Base-by-base conservation (phyloP, 2,113 vertebrate genomes). In the Urocynchramus pylzowi region DNA sequence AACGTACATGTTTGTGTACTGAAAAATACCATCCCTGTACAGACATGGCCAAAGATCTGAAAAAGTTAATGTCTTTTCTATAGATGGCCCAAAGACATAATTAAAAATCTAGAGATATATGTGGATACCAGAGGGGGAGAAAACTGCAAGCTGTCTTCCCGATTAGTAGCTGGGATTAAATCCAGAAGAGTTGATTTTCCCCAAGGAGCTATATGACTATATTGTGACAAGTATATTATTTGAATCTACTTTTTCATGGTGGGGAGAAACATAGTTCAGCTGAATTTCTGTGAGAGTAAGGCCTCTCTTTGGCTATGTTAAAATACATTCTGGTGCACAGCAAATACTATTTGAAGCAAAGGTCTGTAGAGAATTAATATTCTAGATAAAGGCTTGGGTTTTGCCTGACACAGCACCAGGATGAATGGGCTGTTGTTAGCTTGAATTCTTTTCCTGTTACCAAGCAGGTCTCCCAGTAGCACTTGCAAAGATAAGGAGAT, bases 401-500 rank as follows among this genome's bases (percentile, higher is more conserved):
- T 88, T 92, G 13, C 75, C 56, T 69, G 47, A 84, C 5, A 12
- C 47, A 68, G 77, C 69, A 54, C 20, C 6, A 54, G 79, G 54
- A 93, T 90, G 76, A 96, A 94, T 64, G 69, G 84, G n/a, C 76
- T 77, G 61, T 84, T 97, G 88, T 96, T 94, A 92, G 53, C 77
- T 6, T 89, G 89, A 91, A 94, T 94, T 96, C 35, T 96, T 69
- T 84, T 53, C 65, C 83, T 63, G 89, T 95, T 95, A 91, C 87
- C 79, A 96, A 91, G 79, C 59, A 91, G 87, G 73, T 87, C 45
- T 96, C 50, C 54, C 79, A 94, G 84, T 49, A 87, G 88, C 75
- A 74, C 64, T 93, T 91, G 76, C 54, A 90, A 92, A 95, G 95
- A 93, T 95, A 96, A 96, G 73, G 67, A 73, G 86, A 96, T 95